phyloP scores from a whole-genome alignment of 2,797 vertebrate genomes.

The Urocyon cinereoargenteus region DNA sequence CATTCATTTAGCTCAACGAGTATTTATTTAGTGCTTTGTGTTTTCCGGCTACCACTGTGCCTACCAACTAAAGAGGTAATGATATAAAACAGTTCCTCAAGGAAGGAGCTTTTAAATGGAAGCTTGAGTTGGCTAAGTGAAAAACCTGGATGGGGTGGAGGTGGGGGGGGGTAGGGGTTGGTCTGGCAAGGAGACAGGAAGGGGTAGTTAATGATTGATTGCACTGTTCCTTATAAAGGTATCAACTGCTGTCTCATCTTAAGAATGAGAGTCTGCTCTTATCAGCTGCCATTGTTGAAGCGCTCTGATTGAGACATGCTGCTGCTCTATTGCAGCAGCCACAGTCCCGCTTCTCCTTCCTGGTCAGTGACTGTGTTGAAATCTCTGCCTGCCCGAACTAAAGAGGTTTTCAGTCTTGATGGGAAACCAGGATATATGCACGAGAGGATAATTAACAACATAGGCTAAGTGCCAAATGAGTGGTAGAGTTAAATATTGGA shows the following conservation, averaged over 20 bases:
- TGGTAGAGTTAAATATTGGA: neutral
- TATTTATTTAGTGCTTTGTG: neutral
- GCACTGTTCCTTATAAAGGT: neutral
- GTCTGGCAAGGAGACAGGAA: neutral
- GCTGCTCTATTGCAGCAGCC: neutral
- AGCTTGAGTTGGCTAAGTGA: neutral
- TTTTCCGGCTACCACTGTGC: neutral
- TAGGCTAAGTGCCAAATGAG: neutral
- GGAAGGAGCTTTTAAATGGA: neutral
- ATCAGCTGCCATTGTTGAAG: neutral
- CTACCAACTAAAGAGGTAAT: constrained; percentile 17
- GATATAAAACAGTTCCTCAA: constrained; percentile 27
- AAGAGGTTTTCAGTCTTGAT: constrained; percentile 11
- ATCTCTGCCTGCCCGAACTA: constrained; percentile 4
- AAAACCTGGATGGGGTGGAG: neutral
- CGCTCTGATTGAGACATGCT: neutral
- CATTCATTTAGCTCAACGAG: neutral
- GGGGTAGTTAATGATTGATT: constrained; percentile 38
- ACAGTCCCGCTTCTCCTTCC: neutral
- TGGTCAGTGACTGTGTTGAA: constrained; percentile 19
- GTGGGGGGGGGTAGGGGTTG: neutral
- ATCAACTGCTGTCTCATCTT: neutral
- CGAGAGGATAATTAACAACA: neutral
- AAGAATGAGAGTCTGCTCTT: constrained; percentile 17
- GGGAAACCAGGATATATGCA: neutral